Percentiles rank a stretch among this genome's conserved stretches.
Conservation (phyloP, 1,140 invertebrate genomes). For the Euwallacea similis region DNA sequence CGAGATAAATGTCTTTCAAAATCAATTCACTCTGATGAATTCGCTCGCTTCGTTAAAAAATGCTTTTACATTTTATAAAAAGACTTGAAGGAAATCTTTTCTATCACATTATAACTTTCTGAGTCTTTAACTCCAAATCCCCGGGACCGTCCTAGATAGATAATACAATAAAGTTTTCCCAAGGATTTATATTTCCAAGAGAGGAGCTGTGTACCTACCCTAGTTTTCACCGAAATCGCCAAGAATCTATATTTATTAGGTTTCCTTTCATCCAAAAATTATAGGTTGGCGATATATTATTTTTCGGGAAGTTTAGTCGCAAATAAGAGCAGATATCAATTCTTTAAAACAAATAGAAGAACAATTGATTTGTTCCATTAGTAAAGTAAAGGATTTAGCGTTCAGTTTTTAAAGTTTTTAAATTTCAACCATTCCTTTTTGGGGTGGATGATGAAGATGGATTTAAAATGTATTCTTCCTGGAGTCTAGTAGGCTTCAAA, state of each 20-base stretch:
- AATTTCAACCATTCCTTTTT: too few relatives aligned
- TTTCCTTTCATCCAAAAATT: conserved; percentile 18
- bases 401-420: too few relatives aligned
- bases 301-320: too few relatives aligned
- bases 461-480: too few relatives aligned
- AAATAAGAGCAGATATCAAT: too few relatives aligned
- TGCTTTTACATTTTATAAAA: conserved; percentile 27
- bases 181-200: conserved; percentile 29
- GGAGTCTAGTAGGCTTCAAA: too few relatives aligned
- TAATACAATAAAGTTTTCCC: conserved; percentile 30
- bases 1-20: not conserved
- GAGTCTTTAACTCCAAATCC: conserved; percentile 31
- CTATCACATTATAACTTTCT: conserved; percentile 31
- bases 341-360: too few relatives aligned
- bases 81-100: conserved; percentile 19
- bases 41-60: conserved; percentile 10
- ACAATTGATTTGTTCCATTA: too few relatives aligned
- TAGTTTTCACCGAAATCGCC: conserved; percentile 22
- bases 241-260: conserved; percentile 31
- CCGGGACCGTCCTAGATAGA: conserved; percentile 23
- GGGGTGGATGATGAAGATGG: too few relatives aligned
- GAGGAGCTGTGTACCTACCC: conserved; percentile 20
- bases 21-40: conserved; percentile 10
- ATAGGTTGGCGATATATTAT: not conserved
- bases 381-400: too few relatives aligned